These are phyloP conservation scores for Lampropteryx suffumata DNA, from an alignment of 2,888 invertebrate genomes.

Conservation along the genomic window DNA sequence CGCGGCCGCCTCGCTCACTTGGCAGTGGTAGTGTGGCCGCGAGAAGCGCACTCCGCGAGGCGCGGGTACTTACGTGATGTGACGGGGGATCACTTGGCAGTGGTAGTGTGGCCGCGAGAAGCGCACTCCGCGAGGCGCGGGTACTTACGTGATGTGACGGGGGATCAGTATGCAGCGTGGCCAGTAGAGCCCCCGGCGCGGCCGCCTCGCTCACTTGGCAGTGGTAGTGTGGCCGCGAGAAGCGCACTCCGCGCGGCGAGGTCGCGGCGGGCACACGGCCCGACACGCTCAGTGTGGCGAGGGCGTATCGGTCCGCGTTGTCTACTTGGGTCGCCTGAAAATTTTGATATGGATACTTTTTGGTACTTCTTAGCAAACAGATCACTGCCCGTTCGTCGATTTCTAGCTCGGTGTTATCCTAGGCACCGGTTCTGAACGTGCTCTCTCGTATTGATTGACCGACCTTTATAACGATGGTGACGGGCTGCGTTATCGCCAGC, in stretches of 20 bases:
- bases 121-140: no score
- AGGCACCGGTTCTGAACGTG: no score
- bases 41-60: slow-evolving; percentile 88
- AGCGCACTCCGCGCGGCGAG: slow-evolving; percentile 82
- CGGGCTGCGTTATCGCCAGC: slow-evolving; percentile 82
- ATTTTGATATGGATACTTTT: no score
- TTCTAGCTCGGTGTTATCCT: no score
- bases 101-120: no score
- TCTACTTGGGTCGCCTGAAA: slow-evolving; percentile 89
- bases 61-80: slow-evolving; percentile 76
- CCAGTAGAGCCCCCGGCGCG: slow-evolving; percentile 87
- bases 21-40: slow-evolving; percentile 86
- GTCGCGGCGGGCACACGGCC: slow-evolving; percentile 65
- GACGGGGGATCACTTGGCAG: slow-evolving; percentile 40
- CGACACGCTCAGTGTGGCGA: slow-evolving; percentile 91
- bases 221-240: slow-evolving; percentile 87
- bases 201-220: slow-evolving; percentile 90
- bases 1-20: no score
- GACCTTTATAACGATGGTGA: slow-evolving; percentile 91
- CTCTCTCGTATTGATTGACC: not conserved
- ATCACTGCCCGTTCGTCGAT: no score
- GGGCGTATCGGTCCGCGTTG: slow-evolving; percentile 93
- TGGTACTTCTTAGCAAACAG: no score
- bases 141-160: slow-evolving; percentile 19
- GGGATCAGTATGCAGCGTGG: slow-evolving; percentile 85